Base-by-base conservation (phyloP, 2,113 vertebrate species). In the Poecile atricapillus region DNA sequence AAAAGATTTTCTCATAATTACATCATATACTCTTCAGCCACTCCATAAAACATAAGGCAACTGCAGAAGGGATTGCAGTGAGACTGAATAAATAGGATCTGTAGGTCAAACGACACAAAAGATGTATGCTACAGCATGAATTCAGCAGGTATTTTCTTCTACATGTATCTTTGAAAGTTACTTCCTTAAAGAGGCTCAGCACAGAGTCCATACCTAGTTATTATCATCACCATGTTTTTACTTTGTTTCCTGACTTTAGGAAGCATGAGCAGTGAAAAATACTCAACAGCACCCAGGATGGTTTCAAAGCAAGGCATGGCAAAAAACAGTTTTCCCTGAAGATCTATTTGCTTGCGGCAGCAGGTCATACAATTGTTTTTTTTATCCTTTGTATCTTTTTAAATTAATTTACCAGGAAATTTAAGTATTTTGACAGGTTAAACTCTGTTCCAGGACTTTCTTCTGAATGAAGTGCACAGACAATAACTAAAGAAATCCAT, bases 191-290 rank as follows among this genome's bases (percentile, higher is more conserved):
- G 37, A 82, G 11, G 18, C 17, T 90, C 39, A 16, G 18, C 15
- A 65, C 2, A 3, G 13, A 31, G 11, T 49, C 19, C 0, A 0
- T 39, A 64, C 31, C 41, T 92, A 30, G 7, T 31, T 80, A 21
- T 64, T 55, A 21, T 43, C 19, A 47, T 31, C 4, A 1, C 5
- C 17, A 17, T 15, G 4, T 18, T 89, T 86, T 75, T 41, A 59
- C 15, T 25, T 87, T 49, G 39, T 89, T 84, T 87, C 35, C 43
- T 50, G 59, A 55, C 27, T n/a, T 60, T 33, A 47, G 17, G 30
- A 56, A 83, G 33, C 23, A 28, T 6, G 7, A 78, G 16, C 28
- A 37, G 24, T 64, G 52, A 49, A 87, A 95, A 87, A 46, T 44
- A 33, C 31, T 27, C 41, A 83, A 56, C 23, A 83, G 30, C 15